Evolutionary conservation across 2,888 invertebrate genomes (phyloP), one percentile per base, ranked within the genome.

Genomic region (Diachrysia chrysitis): DNA sequence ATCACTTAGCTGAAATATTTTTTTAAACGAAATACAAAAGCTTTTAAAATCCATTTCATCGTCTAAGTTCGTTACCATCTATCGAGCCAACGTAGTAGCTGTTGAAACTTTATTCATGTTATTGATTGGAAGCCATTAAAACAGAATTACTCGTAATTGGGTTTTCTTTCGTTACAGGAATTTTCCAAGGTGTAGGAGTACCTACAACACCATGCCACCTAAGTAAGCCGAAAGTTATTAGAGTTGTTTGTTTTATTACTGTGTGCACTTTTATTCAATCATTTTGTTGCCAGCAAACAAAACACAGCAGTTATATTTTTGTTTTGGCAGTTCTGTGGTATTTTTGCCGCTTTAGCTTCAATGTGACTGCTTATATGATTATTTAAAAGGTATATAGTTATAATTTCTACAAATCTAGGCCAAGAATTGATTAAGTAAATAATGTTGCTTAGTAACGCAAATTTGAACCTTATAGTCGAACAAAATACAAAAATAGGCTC

Each of bases 131-230:
- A 16, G 58, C 46, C 58, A 56, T 73, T 73, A 53, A 51, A 67
- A 63, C 54, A 79, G 78, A 76, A 76, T 71, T 66, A 71, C 65
- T 78, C 78, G 78, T 83, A 84, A 84, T 79, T 80, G 79, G 79
- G 85, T 89, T 90, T 92, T 92, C 87, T 93, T 92, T 90, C 83
- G 89, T 94, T 94, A 73, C 95, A 95, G 95, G 95, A 88, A 88
- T 89, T 89, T 91, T 85, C 90, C 88, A 89, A 89, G 88, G 92
- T 90, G 89, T 93, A 91, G 88, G 87, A 88, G 90, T 85, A 79
- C 3, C 75, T 62, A 62, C 90, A 81, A 84, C 93, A 86, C 85
- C 90, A 95, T 95, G 95, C 95, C 95, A 90, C 95, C 95, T 92
- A 95, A 95, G 95, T 95, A 94, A 94, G 94, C 87, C 82, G 83